Base-by-base conservation (phyloP, 1,140 invertebrate genomes). In the Microplitis mediator region DNA sequence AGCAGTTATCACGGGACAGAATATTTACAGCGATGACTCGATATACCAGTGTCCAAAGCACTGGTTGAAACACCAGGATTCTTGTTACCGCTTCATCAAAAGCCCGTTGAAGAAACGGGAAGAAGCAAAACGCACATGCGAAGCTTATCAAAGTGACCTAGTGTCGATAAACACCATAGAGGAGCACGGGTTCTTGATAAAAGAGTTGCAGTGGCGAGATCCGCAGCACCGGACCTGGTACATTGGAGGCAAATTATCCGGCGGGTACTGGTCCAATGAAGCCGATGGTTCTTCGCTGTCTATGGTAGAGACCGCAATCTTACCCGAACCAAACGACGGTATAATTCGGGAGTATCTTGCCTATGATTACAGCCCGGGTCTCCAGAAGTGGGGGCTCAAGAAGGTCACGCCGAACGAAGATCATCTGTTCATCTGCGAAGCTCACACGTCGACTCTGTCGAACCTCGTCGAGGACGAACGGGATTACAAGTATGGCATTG, bases 151-250 rank as follows among this genome's bases (percentile, higher is more conserved):
- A 77, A 91, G 94, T 14, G 94, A 97, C 81, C 82, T 98, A 45
- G 87, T 94, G 0, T 92, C 93, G 73, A 89, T 97, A 6, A 94
- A 94, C 80, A 92, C 88, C 63, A 85, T 93, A 3, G 95, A 97
- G 69, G 95, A 98, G 81, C 95, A 97, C 89, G 90, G 92, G 0
- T 97, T 96, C 82, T 86, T 97, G 11, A 88, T 95, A 1, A 89
- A 93, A 73, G 91, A 95, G 77, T 85, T 98, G 4, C 90, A 93
- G 76, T 87, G 90, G 78, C 89, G 94, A 76, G 95, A 97, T 88
- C 95, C 95, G 31, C 93, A 95, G 73, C 94, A 95, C 82, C 88
- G 93, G 62, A 89, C 90, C n/a, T 98, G 95, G 94, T 97, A 95
- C 76, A 92, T 94, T 32, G 93, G 94, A 23, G 91, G 92, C 2